Evolutionary conservation across 2,888 invertebrate genomes (phyloP).

Genomic region (Diarsia rubi): DNA sequence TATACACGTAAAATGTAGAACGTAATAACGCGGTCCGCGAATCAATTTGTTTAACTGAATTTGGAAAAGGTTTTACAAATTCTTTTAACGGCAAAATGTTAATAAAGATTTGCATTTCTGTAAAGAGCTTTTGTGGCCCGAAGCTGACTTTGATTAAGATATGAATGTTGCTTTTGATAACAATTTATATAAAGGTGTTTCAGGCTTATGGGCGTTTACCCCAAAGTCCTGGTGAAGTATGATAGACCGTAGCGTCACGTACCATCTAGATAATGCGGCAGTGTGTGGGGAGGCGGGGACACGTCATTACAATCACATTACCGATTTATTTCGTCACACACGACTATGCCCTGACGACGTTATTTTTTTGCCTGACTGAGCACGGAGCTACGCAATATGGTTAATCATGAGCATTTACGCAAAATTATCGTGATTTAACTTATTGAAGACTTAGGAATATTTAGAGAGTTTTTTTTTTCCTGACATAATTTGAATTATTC

Average conservation of each 20-base stretch:
- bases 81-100: neutral
- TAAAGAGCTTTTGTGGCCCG: neutral
- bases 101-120: slow-evolving; percentile 26
- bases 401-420: slow-evolving; percentile 45
- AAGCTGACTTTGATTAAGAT: slow-evolving; percentile 31
- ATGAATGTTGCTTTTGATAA: neutral
- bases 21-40: neutral
- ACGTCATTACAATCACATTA: slow-evolving; percentile 79
- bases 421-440: slow-evolving; percentile 52
- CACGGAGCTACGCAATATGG: slow-evolving; percentile 31
- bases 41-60: neutral
- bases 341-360: slow-evolving; percentile 65
- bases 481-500: neutral
- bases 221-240: slow-evolving; percentile 26
- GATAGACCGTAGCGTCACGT: slow-evolving; percentile 50
- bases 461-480: neutral
- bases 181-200: neutral
- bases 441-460: slow-evolving; percentile 3
- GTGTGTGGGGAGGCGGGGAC: slow-evolving; percentile 63
- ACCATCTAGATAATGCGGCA: slow-evolving; percentile 47
- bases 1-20: neutral
- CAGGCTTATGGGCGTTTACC: slow-evolving; percentile 22
- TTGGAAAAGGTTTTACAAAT: neutral
- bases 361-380: slow-evolving; percentile 52
- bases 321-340: slow-evolving; percentile 79